Evolutionary conservation across 1,140 invertebrate genomes (phyloP).

Genomic region (Oreohelix idahoensis): DNA sequence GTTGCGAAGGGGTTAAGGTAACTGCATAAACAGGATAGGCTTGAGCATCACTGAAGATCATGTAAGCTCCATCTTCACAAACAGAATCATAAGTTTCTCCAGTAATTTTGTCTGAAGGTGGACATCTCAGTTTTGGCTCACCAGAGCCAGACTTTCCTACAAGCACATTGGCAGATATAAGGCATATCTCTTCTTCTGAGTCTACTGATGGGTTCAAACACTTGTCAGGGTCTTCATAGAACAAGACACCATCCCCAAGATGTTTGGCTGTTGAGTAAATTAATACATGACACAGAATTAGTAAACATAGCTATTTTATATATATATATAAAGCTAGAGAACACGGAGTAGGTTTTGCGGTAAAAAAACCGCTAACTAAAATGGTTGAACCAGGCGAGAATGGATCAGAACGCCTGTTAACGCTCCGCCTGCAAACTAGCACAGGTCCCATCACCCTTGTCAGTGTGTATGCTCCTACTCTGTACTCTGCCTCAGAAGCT

Average conservation of each 20-base stretch:
- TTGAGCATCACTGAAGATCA: constrained; percentile 25
- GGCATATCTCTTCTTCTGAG: background rate
- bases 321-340: too few relatives aligned
- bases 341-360: too few relatives aligned
- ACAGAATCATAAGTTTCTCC: background rate
- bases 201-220: background rate
- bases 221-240: background rate
- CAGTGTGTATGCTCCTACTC: too few relatives aligned
- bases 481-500: too few relatives aligned
- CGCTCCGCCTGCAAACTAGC: too few relatives aligned
- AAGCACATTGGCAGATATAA: background rate
- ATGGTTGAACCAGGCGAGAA: too few relatives aligned
- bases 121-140: background rate
- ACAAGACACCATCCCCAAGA: constrained; percentile 12
- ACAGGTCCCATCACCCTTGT: too few relatives aligned
- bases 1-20: too few relatives aligned
- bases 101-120: background rate
- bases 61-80: background rate
- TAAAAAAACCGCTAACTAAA: too few relatives aligned
- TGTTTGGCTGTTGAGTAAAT: background rate
- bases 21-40: background rate
- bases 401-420: too few relatives aligned
- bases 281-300: too few relatives aligned
- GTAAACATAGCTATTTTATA: too few relatives aligned
- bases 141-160: background rate